Conservation (phyloP, 2,113 vertebrate species). For the Leptobrachium leishanense region DNA sequence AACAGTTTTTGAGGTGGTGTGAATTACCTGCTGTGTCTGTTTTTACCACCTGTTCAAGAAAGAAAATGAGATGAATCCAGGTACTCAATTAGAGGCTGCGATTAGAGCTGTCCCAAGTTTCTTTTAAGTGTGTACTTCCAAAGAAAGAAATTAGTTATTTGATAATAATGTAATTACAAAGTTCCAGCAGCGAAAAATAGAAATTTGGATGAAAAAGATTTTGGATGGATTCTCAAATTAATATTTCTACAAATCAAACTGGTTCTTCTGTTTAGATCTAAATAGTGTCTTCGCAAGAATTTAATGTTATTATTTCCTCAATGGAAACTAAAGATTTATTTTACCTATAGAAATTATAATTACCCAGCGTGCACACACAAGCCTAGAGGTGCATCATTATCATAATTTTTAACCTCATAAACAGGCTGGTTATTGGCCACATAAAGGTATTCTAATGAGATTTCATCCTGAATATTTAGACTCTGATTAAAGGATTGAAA, state of each 20-base stretch:
- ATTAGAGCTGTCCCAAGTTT: slow-evolving; percentile 74
- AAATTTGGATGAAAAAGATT: slow-evolving; percentile 74
- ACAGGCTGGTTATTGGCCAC: no score
- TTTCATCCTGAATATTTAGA: no score
- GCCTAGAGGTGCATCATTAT: no score
- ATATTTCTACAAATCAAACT: slow-evolving; percentile 74
- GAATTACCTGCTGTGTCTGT: slow-evolving; percentile 96
- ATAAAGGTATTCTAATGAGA: no score
- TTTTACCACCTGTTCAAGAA: slow-evolving; percentile 86
- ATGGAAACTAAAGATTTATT: no score
- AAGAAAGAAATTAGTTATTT: slow-evolving; percentile 84
- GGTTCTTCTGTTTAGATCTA: slow-evolving; percentile 76
- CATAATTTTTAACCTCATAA: no score
- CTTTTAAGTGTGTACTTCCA: slow-evolving; percentile 77
- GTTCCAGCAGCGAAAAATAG: slow-evolving; percentile 76
- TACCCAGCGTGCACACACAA: no score
- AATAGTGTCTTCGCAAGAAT: slow-evolving; percentile 53
- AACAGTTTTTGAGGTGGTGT: slow-evolving; percentile 94
- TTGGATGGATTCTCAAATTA: slow-evolving; percentile 77
- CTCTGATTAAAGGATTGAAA: no score
- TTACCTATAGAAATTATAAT: no score
- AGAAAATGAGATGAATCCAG: slow-evolving; percentile 81
- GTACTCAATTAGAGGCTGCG: slow-evolving; percentile 76
- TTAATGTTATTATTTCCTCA: no score
- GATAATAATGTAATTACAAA: slow-evolving; percentile 86